Base-by-base conservation (phyloP, 92 coral and sea anemone species). In the Zoanthus sansibaricus region DNA sequence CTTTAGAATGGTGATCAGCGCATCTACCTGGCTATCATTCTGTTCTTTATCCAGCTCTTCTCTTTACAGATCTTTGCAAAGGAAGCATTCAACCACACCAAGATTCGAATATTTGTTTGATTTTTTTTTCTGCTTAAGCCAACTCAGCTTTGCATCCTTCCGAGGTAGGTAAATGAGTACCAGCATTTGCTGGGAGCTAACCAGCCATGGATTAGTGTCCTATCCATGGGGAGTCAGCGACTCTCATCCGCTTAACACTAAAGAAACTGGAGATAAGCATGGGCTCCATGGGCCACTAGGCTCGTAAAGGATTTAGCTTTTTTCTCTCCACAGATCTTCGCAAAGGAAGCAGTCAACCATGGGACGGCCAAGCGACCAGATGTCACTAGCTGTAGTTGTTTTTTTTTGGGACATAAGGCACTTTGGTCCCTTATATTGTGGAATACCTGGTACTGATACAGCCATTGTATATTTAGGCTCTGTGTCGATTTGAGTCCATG, bases 401-500 rank as follows among this genome's bases (percentile, higher is more conserved):
- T 37, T 77, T 77, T 77, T 47, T 4, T 68, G 13, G 10, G 49
- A 18, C 17, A 77, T 15, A 48, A 49, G 52, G 37, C 82, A 77
- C 37, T 46, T 66, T 16, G 67, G 82, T 77, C 67, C 82, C 64
- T 48, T 77, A 58, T 77, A 77, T 14, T 77, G 82, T 77, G 82
- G 82, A 8, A 37, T 77, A 46, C 82, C 82, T 8, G 67, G 17
- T 58, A 77, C 37, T 37, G 67, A 49, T 14, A 77, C 16, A 55
- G 83, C 51, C 6, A 59, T 76, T 56, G 59, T 54, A 13, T 79
- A 54, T 54, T 6, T 54, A 54, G 59, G 14, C 59, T 54, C 59
- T 54, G 85, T 10, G 30, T 79, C 5, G 72, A 79, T 37, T 79
- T 79, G 68, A 79, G 42, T 2, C 42, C 3, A 37, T 37, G 42